phyloP scores from a whole-genome alignment of 2,113 vertebrate genomes.

The Crotalus tigris region DNA sequence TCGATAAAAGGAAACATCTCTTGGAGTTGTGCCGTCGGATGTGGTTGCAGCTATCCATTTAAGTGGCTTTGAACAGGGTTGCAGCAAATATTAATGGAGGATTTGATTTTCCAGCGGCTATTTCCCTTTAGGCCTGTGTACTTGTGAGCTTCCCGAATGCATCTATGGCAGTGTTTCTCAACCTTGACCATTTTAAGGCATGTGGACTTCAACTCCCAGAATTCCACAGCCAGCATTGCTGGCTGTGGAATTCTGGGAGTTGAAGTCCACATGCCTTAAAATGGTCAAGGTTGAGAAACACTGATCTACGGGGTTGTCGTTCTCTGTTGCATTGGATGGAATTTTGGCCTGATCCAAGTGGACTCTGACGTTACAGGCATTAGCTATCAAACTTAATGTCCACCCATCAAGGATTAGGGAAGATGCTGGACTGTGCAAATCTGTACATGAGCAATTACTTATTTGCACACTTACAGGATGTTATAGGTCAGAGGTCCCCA shows the following conservation, averaged over 20 bases:
- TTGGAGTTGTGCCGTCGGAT: not conserved
- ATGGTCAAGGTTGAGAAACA: too few relatives aligned
- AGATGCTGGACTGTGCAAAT: too few relatives aligned
- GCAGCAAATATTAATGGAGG: not conserved
- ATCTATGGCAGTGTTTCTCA: too few relatives aligned
- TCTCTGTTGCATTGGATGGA: not conserved
- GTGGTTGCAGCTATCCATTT: not conserved
- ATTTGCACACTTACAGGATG: not conserved
- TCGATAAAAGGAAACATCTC: not conserved
- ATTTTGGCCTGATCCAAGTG: not conserved
- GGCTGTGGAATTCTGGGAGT: too few relatives aligned
- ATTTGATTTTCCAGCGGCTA: not conserved
- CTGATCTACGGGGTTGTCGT: not conserved
- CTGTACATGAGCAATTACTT: not conserved
- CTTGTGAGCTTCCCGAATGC: not conserved
- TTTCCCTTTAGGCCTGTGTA: not conserved
- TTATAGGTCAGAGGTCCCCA: not conserved
- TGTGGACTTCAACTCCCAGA: too few relatives aligned
- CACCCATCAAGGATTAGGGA: too few relatives aligned
- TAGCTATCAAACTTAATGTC: not conserved
- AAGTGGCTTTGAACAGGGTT: not conserved
- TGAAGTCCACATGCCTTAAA: too few relatives aligned
- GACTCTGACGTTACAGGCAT: not conserved
- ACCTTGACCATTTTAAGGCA: too few relatives aligned
- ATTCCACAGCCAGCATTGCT: too few relatives aligned